Percentiles rank a stretch among this genome's conserved stretches.
Evolutionary conservation across 92 coral and sea anemone genomes (phyloP).

Genomic region (Chrysogorgia sp.): DNA sequence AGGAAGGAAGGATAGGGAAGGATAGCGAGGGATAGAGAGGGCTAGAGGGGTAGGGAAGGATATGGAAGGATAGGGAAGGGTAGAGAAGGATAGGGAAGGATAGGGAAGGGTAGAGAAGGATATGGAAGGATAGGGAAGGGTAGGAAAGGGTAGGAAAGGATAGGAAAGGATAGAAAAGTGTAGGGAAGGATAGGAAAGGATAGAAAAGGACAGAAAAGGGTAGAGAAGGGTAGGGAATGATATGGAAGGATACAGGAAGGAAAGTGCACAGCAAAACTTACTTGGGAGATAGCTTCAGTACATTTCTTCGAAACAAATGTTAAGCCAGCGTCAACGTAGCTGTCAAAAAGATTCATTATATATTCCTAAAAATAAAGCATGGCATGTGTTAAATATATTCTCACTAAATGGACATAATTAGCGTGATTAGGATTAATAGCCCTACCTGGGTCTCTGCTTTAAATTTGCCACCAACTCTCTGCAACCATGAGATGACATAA

Average conservation of each 20-base stretch:
- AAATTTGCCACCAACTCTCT: conserved; percentile 73
- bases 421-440: background rate
- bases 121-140: background rate
- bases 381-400: too few relatives aligned
- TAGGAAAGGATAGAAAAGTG: background rate
- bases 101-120: background rate
- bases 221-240: background rate
- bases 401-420: too few relatives aligned
- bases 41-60: background rate
- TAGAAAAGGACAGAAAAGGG: background rate
- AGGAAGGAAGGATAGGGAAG: background rate
- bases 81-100: background rate
- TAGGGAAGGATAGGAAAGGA: background rate
- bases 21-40: background rate
- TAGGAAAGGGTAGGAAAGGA: background rate
- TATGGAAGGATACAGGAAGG: background rate
- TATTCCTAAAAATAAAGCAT: conserved; percentile 67
- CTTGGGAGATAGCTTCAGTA: conserved; percentile 95
- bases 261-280: conserved; percentile 1
- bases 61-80: background rate
- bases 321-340: conserved; percentile 90
- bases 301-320: conserved; percentile 85
- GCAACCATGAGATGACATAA: conserved; percentile 91
- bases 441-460: conserved; percentile 88
- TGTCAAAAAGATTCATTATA: conserved; percentile 86